Percentiles rank a stretch among this genome's conserved stretches.
phyloP scores from a whole-genome alignment of 2,888 invertebrate species.

The Oxytorus armatus region DNA sequence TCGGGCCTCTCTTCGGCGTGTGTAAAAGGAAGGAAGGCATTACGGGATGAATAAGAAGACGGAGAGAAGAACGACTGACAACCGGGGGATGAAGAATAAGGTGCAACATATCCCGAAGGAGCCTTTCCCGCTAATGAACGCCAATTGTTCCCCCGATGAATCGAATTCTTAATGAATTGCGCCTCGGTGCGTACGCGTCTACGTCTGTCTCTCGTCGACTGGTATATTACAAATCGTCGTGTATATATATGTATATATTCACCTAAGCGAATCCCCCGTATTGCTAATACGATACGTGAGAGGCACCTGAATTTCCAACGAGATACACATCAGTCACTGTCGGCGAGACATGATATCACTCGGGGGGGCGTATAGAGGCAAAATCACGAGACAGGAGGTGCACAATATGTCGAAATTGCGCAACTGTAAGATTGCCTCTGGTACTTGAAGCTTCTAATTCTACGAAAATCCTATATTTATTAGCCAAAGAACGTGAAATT shows the following conservation, averaged over 20 bases:
- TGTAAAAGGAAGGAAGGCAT: conserved; percentile 14
- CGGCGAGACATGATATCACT: conserved; percentile 39
- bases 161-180: conserved; percentile 83
- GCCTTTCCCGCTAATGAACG: conserved; percentile 77
- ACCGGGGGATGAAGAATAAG: conserved; percentile 67
- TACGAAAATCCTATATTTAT: too few relatives aligned
- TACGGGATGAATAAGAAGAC: conserved; percentile 19
- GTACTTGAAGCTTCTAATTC: too few relatives aligned
- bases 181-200: conserved; percentile 68
- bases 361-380: not conserved
- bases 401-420: too few relatives aligned
- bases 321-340: conserved; percentile 63
- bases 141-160: conserved; percentile 81
- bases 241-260: conserved; percentile 1
- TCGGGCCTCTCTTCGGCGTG: conserved; percentile 8
- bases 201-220: conserved; percentile 40
- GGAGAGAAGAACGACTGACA: conserved; percentile 30
- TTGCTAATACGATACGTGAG: conserved; percentile 38
- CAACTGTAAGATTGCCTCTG: too few relatives aligned
- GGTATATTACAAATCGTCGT: not conserved
- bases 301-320: conserved; percentile 49
- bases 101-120: conserved; percentile 66
- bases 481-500: too few relatives aligned
- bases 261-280: conserved; percentile 31
- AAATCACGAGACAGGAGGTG: too few relatives aligned